These are phyloP conservation scores for Molothrus aeneus DNA, from an alignment of 2,797 vertebrate species.

Conservation along the genomic window DNA sequence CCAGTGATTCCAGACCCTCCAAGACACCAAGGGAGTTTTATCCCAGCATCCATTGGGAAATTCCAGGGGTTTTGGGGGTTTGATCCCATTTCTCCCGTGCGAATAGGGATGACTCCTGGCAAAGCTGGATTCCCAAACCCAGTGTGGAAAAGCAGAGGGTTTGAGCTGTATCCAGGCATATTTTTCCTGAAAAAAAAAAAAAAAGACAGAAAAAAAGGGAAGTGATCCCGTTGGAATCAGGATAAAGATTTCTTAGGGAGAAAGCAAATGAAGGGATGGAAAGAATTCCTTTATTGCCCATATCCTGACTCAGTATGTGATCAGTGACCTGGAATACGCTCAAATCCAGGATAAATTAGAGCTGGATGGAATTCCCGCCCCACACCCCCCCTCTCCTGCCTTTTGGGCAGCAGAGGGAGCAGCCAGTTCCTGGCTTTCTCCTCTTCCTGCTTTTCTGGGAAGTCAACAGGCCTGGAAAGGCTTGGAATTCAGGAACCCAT, in stretches of 20 bases:
- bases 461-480: neutral
- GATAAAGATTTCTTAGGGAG: conserved; percentile 76
- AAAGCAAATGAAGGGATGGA: conserved; percentile 73
- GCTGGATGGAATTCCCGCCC: conserved; percentile 22
- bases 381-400: neutral
- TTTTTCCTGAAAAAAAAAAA: neutral
- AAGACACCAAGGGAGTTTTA: accelerated
- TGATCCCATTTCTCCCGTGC: neutral
- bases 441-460: conserved; percentile 51
- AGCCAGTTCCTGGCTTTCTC: neutral
- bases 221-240: conserved; percentile 66
- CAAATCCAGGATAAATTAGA: conserved; percentile 65
- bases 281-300: conserved; percentile 71
- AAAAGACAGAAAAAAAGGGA: neutral
- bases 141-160: neutral
- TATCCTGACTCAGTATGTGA: conserved; percentile 45
- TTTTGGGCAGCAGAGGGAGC: conserved; percentile 31
- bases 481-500: neutral
- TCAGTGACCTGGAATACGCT: conserved; percentile 68
- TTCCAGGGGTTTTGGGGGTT: neutral
- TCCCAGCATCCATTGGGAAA: neutral
- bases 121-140: neutral
- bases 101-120: neutral
- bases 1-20: neutral
- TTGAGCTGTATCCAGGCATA: neutral